A percentile compares a stretch with the other conserved stretches of the same genome.
phyloP scores from a whole-genome alignment of 2,797 vertebrate species.

The Natrix natrix region DNA sequence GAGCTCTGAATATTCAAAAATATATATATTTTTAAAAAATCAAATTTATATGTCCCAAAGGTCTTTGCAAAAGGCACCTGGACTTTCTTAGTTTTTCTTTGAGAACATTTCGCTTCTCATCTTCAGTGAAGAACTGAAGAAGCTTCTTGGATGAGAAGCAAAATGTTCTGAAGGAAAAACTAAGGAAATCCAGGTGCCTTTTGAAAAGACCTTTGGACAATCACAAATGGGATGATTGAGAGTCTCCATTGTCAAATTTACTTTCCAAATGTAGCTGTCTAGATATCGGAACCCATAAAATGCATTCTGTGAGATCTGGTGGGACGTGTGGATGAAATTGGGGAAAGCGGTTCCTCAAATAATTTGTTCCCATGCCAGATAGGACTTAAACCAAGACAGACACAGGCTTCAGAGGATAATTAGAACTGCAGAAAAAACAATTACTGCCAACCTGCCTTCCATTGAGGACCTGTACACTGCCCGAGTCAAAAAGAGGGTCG shows the following conservation, averaged over 20 bases:
- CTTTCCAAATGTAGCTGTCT: neutral
- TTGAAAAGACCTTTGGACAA: neutral
- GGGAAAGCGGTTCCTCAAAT: neutral
- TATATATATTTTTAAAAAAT: neutral
- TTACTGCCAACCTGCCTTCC: no score
- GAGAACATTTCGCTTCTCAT: neutral
- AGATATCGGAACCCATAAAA: neutral
- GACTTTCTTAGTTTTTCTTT: neutral
- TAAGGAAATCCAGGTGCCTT: neutral
- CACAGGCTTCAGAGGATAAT: no score
- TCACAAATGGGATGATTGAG: neutral
- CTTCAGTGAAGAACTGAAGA: neutral
- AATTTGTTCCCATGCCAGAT: neutral
- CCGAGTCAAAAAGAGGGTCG: no score
- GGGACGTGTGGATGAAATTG: neutral
- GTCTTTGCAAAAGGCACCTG: neutral
- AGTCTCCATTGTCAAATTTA: neutral
- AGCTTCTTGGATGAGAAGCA: no score
- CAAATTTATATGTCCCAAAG: neutral
- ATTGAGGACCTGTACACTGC: no score
- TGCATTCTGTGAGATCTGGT: neutral
- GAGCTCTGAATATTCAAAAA: slow-evolving; percentile 36
- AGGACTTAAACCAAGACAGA: neutral
- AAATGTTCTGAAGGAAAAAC: neutral
- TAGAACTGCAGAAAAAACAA: no score